Base-by-base conservation (phyloP, 2,797 vertebrate species). In the Sebastolobus alascanus region DNA sequence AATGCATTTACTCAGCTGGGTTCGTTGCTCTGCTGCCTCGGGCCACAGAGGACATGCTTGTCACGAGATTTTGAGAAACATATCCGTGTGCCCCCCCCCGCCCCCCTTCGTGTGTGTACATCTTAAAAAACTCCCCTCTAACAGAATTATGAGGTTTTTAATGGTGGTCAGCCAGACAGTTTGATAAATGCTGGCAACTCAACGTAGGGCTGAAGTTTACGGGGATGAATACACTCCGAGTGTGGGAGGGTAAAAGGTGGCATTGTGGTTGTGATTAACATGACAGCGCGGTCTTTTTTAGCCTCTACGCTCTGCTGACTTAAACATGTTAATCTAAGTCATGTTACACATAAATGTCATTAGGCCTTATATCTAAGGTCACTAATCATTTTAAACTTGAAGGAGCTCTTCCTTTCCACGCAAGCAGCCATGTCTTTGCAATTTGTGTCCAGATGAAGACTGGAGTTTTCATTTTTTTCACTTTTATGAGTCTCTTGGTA, bases 1-100 rank as follows among this genome's bases (percentile, higher is more conserved):
- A 95, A 93, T 92, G 91, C 87, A 95, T 95, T 95, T 95, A 92
- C 90, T 93, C 90, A 89, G 87, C 90, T 92, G 87, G 90, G 76
- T 89, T 87, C 76, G 84, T 80, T 18, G 83, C 72, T 87, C 88
- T 68, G 83, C 88, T 74, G 89, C 93, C 88, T 80, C 70, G 7
- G 90, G 94, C 88, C 78, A 86, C 84, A 71, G 81, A 91, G 83
- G 87, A 91, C 90, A 90, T 89, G 83, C 89, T 94, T 89, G 92
- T 90, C 88, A 89, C 90, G 87, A 91, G 88, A 92, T 92, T 46
- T 89, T 91, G 77, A 92, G 86, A 86, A 91, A 93, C 88, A 83
- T 82, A 91, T 91, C 85, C 73, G 40, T 76, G 67, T 66, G 61
- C 73, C 74, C 75, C 40, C 37, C 70, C 43, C 40, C 40, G 14